Conservation (phyloP, 1,140 invertebrate genomes). For the Stenopsyche tienmushanensis region DNA sequence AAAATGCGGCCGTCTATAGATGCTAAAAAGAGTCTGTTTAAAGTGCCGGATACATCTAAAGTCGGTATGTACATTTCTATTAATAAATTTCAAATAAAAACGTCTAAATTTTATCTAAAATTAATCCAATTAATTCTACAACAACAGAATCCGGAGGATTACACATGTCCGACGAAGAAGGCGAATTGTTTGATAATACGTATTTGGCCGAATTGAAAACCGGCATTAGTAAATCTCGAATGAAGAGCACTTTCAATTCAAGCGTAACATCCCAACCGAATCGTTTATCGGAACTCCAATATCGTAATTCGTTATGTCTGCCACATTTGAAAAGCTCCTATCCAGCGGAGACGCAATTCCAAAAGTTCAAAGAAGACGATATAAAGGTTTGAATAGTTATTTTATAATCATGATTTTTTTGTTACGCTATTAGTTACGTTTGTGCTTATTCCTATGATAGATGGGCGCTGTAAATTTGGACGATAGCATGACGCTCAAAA, state of each 20-base stretch:
- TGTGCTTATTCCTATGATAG: conserved; percentile 3
- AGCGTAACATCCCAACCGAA: conserved; percentile 15
- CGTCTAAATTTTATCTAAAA: not conserved
- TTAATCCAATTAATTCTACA: conserved; percentile 5
- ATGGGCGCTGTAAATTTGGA: conserved; percentile 27
- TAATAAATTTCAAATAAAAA: not conserved
- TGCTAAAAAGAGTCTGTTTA: not conserved
- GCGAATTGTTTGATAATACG: conserved; percentile 76
- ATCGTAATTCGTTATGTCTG: conserved; percentile 81
- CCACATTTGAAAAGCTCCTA: conserved; percentile 89
- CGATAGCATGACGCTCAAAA: conserved; percentile 22
- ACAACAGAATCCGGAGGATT: conserved; percentile 60
- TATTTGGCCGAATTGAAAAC: conserved; percentile 67
- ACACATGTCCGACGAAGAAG: conserved; percentile 79
- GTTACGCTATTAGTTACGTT: no score
- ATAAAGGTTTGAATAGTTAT: conserved; percentile 64
- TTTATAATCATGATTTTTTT: conserved; percentile 9
- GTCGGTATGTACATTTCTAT: conserved; percentile 8
- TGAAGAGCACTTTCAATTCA: conserved; percentile 33
- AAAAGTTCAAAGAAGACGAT: conserved; percentile 67
- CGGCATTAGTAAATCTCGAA: conserved; percentile 36
- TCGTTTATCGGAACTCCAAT: conserved; percentile 66
- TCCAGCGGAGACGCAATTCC: conserved; percentile 80
- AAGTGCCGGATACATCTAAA: conserved; percentile 4
- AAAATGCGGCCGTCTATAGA: not conserved